Conservation (phyloP, 2,113 vertebrate genomes). For the Mesitornis unicolor region DNA sequence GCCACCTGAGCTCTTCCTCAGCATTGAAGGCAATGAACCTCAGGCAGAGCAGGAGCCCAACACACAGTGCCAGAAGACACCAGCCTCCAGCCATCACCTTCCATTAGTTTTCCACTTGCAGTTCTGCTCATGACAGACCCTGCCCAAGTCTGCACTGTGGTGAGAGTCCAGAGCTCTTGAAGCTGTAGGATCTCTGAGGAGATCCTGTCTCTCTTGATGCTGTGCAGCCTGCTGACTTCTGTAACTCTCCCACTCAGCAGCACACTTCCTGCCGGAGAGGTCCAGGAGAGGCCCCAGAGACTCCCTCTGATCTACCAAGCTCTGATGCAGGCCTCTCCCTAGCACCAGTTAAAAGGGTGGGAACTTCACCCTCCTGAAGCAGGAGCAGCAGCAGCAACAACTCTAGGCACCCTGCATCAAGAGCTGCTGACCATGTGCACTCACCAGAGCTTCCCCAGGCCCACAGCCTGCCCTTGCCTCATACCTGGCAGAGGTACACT, state of each 20-base stretch:
- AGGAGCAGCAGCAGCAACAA: too few species aligned
- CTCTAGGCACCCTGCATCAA: not conserved
- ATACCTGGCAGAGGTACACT: too few species aligned
- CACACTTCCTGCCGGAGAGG: not conserved
- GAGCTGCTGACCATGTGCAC: rapidly evolving
- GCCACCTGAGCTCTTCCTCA: not conserved
- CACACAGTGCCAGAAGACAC: rapidly evolving
- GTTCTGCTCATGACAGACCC: not conserved
- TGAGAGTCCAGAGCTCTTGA: not conserved
- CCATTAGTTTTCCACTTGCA: not conserved
- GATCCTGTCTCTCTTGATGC: too few species aligned
- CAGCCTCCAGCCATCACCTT: not conserved
- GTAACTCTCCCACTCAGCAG: not conserved
- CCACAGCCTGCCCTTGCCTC: not conserved
- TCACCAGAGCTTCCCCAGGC: not conserved
- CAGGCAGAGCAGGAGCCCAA: not conserved
- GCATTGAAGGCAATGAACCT: not conserved
- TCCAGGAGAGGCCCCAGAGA: not conserved
- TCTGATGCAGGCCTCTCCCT: not conserved
- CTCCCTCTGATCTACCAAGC: not conserved
- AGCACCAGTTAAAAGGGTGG: too few species aligned
- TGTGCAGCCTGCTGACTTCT: not conserved
- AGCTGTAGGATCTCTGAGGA: not conserved
- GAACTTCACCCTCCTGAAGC: rapidly evolving
- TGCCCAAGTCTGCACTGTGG: not conserved